Base-by-base conservation (phyloP, 1,140 invertebrate species). In the Diabrotica virgifera region DNA sequence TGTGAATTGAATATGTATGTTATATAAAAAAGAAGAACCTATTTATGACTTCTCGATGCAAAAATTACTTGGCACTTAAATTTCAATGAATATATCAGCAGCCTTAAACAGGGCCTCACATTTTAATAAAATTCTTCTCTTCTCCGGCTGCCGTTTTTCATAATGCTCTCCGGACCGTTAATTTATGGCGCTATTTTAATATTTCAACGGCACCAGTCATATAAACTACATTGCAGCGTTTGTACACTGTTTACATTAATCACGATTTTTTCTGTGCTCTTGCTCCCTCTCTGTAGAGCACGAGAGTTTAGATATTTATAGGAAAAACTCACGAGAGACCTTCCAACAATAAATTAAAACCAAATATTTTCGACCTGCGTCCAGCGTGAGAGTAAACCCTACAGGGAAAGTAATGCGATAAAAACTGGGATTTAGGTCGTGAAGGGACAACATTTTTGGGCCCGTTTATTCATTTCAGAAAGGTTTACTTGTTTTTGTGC, bases 171-270 rank as follows among this genome's bases (percentile, higher is more conserved):
- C 24, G 24, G 24, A 24, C 24, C 24, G 1, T 24, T 46, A n/a
- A 46, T 46, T 46, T 46, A 46, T 46, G 40, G n/a, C 40, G n/a
- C 6, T 46, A 24, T 24, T 46, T 46, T n/a, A 46, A 46, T 10
- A 46, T 46, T 46, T 46, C 40, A 46, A 46, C 40, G 8, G 40
- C 40, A 46, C 3, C 40, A 46, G 8, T 46, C 40, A 46, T 46
- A 8, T n/a, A 8, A 46, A 5, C 40, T 46, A 46, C 40, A 46
- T 46, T 10, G n/a, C 40, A 8, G 40, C n/a, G 40, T 46, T 46
- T n/a, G n/a, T 46, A 46, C 40, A 46, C n/a, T 46, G 40, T 46
- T 46, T 46, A 46, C 40, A 46, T 46, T 46, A 46, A 46, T 46
- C 40, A 46, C 40, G 40, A 24, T 46, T 46, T 46, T 46, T 46